Conservation (phyloP, 2,113 vertebrate genomes). For the Oryctolagus cuniculus region mOryCun1.1 NC_091444.1:17025501-17026000, state of each 20-base stretch:
- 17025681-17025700: neutral
- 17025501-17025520: fast-evolving
- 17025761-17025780: neutral
- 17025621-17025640: neutral
- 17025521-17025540: too few species aligned
- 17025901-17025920: neutral
- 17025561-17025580: neutral
- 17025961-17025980: conserved; percentile 2
- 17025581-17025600: neutral
- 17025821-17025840: neutral
- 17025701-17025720: neutral
- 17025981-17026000: conserved; percentile 29
- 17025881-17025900: neutral
- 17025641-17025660: neutral
- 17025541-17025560: neutral
- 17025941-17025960: neutral
- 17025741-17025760: neutral
- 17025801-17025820: neutral
- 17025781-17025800: neutral
- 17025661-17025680: neutral
- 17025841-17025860: neutral
- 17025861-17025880: neutral
- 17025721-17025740: neutral
- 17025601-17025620: neutral
- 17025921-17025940: neutral